Conservation (phyloP, 2,113 vertebrate genomes). For the Jaculus jaculus region DNA sequence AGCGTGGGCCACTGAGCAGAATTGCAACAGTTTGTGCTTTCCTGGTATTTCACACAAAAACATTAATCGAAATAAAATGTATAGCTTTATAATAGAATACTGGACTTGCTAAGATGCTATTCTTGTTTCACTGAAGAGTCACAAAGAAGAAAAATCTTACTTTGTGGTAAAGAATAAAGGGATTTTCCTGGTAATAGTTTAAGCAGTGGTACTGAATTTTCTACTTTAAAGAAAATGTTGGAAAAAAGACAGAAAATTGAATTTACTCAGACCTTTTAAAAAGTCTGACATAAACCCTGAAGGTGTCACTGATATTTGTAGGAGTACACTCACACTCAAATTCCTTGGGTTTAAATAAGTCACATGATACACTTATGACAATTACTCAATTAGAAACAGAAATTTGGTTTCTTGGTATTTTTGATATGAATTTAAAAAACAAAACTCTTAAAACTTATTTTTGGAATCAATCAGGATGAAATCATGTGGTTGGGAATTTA, state of each 20-base stretch:
- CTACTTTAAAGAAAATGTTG: conserved; percentile 26
- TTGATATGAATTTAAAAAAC: conserved; percentile 34
- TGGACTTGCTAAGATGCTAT: conserved; percentile 8
- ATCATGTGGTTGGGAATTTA: conserved; percentile 50
- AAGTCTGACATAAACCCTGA: conserved; percentile 19
- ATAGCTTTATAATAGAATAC: conserved; percentile 46
- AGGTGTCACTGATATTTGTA: neutral
- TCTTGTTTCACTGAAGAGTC: conserved; percentile 50
- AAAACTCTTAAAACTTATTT: conserved; percentile 51
- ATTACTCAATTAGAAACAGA: conserved; percentile 27
- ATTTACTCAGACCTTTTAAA: neutral
- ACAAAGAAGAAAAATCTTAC: conserved; percentile 64
- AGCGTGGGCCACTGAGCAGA: neutral
- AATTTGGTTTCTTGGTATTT: conserved; percentile 43
- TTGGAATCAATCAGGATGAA: conserved; percentile 58
- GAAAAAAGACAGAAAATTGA: conserved; percentile 45
- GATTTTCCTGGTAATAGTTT: conserved; percentile 51
- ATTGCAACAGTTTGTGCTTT: neutral
- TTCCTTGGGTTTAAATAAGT: conserved; percentile 25
- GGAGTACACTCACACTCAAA: neutral
- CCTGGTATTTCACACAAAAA: neutral
- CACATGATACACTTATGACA: conserved; percentile 16
- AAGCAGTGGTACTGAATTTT: conserved; percentile 54
- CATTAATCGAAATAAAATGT: neutral
- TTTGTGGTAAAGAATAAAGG: conserved; percentile 36